These are phyloP conservation scores for Cylas formicarius DNA, from an alignment of 1,140 invertebrate species.

Conservation along the genomic window DNA sequence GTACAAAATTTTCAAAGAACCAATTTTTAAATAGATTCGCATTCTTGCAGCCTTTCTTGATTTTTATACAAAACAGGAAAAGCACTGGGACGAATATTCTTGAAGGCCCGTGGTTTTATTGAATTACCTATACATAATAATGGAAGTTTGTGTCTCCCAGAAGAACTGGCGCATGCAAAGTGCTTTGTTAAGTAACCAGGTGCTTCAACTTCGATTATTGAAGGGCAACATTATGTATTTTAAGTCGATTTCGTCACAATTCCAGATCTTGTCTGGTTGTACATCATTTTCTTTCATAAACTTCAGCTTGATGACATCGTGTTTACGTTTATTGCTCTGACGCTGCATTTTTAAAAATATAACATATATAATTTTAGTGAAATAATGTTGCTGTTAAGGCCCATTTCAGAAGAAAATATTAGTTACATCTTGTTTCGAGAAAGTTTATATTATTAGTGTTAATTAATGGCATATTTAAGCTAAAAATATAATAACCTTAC, in stretches of 20 bases:
- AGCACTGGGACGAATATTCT: conserved; percentile 3
- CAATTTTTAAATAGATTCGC: conserved; percentile 32
- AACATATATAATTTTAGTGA: no score
- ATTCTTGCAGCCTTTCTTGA: conserved; percentile 28
- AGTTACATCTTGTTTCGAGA: no score
- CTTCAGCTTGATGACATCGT: no score
- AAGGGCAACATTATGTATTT: conserved; percentile 40
- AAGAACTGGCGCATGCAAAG: conserved; percentile 35
- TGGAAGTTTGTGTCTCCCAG: conserved; percentile 35
- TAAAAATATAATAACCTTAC: no score
- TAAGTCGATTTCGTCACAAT: conserved; percentile 41
- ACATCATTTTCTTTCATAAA: neutral
- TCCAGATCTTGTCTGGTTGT: conserved; percentile 33
- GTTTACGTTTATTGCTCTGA: no score
- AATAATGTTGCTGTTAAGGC: no score
- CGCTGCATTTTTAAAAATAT: no score
- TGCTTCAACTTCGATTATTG: conserved; percentile 34
- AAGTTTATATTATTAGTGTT: no score
- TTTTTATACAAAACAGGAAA: conserved; percentile 12
- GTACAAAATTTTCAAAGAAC: no score
- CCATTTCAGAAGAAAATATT: no score
- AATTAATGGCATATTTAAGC: no score
- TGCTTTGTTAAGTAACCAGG: conserved; percentile 35
- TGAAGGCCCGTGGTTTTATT: conserved; percentile 8
- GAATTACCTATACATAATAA: conserved; percentile 28